These are phyloP conservation scores for Apis laboriosa DNA, from an alignment of 1,140 invertebrate genomes.

Conservation along the genomic window DNA sequence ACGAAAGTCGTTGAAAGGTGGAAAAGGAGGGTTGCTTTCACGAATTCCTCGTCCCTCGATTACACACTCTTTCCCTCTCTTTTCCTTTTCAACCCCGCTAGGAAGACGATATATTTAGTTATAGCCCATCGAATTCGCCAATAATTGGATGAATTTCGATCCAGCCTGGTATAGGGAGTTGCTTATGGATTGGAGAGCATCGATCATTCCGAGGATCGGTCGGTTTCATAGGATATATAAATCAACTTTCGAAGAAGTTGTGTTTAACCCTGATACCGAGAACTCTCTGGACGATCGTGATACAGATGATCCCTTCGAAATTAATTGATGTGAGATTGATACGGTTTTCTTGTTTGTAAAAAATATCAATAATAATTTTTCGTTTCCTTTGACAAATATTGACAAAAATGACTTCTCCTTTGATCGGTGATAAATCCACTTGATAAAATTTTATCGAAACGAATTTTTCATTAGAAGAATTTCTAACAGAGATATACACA, in stretches of 20 bases:
- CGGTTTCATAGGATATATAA: neutral
- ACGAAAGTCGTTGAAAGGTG: neutral
- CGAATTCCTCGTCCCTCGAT: slow-evolving; percentile 38
- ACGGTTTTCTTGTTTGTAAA: too few species aligned
- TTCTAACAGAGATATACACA: too few species aligned
- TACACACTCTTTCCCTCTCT: neutral
- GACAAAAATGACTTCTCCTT: too few species aligned
- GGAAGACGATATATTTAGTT: neutral
- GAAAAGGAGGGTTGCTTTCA: slow-evolving; percentile 37
- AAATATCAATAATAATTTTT: too few species aligned
- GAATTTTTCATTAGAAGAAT: too few species aligned
- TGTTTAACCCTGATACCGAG: neutral
- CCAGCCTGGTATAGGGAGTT: neutral
- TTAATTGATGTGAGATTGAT: too few species aligned
- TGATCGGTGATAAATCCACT: too few species aligned
- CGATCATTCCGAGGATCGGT: neutral
- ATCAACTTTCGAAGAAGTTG: slow-evolving; percentile 3
- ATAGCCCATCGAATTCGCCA: slow-evolving; percentile 20
- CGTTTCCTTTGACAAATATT: too few species aligned
- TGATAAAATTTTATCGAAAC: too few species aligned
- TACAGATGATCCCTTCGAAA: too few species aligned
- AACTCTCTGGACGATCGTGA: too few species aligned
- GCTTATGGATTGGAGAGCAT: slow-evolving; percentile 3
- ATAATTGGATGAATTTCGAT: slow-evolving; percentile 47
- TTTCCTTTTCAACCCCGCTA: neutral